phyloP scores from a whole-genome alignment of 2,113 vertebrate species.

The Cyanoderma ruficeps region DNA sequence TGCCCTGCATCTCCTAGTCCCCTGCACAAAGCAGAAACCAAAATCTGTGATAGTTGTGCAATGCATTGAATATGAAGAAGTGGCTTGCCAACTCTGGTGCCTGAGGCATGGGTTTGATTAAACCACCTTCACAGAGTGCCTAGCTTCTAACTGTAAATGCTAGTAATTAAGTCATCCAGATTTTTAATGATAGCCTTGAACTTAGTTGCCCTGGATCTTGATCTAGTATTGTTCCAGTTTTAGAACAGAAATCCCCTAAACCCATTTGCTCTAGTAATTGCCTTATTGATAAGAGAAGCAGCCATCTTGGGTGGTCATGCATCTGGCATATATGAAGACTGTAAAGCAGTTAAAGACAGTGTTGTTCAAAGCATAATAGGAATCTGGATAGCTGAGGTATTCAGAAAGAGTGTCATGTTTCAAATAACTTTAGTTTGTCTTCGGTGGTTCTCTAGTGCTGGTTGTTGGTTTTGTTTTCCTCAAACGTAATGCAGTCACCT shows the following conservation, averaged over 20 bases:
- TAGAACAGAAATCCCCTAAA: background rate
- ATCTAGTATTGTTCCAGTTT: background rate
- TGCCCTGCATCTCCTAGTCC: background rate
- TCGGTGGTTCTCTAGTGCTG: background rate
- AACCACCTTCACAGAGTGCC: background rate
- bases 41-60: background rate
- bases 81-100: background rate
- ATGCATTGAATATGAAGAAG: background rate
- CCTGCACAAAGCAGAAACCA: background rate
- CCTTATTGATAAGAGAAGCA: background rate
- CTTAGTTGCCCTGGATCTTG: background rate
- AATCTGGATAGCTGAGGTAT: background rate
- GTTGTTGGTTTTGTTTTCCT: background rate
- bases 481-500: background rate
- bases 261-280: background rate
- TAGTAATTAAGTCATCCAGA: background rate
- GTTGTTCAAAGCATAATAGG: background rate
- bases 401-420: background rate
- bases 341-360: background rate
- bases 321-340: background rate
- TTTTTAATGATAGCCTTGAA: background rate
- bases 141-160: background rate
- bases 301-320: background rate
- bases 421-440: background rate
- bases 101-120: background rate